Percentiles rank a stretch among this genome's conserved stretches.
Evolutionary conservation across 2,797 vertebrate species (phyloP).

Genomic region (Periophthalmus magnuspinnatus): DNA sequence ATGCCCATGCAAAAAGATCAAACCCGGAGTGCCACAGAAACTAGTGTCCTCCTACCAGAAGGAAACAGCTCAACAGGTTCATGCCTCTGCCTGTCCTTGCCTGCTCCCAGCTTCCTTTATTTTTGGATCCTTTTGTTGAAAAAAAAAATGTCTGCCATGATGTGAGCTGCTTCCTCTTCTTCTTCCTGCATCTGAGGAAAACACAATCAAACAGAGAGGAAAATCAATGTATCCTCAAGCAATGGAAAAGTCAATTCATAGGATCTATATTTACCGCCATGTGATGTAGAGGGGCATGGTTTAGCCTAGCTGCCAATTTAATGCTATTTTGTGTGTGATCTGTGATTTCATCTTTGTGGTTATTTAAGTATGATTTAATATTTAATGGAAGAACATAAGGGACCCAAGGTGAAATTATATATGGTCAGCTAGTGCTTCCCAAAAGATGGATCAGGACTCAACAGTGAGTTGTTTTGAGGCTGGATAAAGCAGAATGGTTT

Average conservation of each 20-base stretch:
- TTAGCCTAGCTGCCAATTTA: conserved; percentile 39
- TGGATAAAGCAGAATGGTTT: neutral
- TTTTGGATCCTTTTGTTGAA: conserved; percentile 48
- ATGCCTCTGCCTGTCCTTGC: conserved; percentile 36
- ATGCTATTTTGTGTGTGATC: conserved; percentile 19
- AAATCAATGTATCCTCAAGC: conserved; percentile 73
- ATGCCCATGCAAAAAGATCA: conserved; percentile 85
- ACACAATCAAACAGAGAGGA: conserved; percentile 61
- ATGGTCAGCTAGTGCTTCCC: too few relatives aligned
- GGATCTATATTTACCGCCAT: conserved; percentile 61
- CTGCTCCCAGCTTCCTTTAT: conserved; percentile 37
- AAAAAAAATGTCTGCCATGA: conserved; percentile 31
- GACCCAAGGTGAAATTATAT: neutral
- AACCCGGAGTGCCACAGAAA: conserved; percentile 78
- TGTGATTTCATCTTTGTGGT: neutral
- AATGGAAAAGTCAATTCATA: conserved; percentile 69
- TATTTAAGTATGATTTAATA: neutral
- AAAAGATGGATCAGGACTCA: neutral
- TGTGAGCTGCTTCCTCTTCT: conserved; percentile 49
- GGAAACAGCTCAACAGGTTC: conserved; percentile 84
- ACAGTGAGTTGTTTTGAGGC: neutral
- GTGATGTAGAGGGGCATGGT: conserved; percentile 46
- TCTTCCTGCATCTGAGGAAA: conserved; percentile 54
- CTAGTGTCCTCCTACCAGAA: conserved; percentile 80
- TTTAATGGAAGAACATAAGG: neutral